Percentiles rank a stretch among this genome's conserved stretches.
Conservation (phyloP, 2,888 invertebrate species). For the Homarus gammarus region DNA sequence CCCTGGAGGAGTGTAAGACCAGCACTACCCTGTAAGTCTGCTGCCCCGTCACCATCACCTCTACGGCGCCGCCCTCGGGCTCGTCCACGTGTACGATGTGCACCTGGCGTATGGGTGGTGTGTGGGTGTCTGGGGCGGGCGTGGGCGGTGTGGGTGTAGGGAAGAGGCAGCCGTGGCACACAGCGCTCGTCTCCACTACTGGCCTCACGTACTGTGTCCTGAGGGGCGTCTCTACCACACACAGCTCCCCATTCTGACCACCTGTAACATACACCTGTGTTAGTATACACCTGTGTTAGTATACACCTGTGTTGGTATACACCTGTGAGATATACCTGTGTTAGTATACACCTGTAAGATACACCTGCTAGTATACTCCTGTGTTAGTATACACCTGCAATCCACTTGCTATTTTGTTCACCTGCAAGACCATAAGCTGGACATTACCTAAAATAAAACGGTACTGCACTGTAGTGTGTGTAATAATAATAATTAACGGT, state of each 20-base stretch:
- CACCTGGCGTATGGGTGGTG: constrained; percentile 32
- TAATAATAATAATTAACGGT: too few relatives aligned
- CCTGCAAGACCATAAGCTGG: too few relatives aligned
- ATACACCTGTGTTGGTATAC: too few relatives aligned
- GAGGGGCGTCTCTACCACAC: constrained; percentile 64
- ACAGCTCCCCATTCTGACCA: constrained; percentile 53
- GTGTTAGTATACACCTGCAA: too few relatives aligned
- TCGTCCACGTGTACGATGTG: constrained; percentile 41
- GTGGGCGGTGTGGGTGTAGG: neutral
- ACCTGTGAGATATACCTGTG: too few relatives aligned
- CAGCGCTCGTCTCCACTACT: constrained; percentile 47
- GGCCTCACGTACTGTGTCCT: constrained; percentile 61
- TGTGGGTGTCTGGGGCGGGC: neutral
- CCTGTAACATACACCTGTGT: neutral
- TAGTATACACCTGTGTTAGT: too few relatives aligned
- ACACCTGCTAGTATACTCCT: too few relatives aligned
- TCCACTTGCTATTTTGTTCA: too few relatives aligned
- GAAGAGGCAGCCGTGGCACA: constrained; percentile 54
- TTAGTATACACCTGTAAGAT: too few relatives aligned
- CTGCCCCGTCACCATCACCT: constrained; percentile 36
- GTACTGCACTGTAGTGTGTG: too few relatives aligned
- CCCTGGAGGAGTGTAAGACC: constrained; percentile 37
- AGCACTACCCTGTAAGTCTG: constrained; percentile 28
- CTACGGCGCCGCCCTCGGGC: constrained; percentile 56
- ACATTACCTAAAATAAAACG: too few relatives aligned